phyloP scores from a whole-genome alignment of 1,140 invertebrate genomes.

The Maniola jurtina region DNA sequence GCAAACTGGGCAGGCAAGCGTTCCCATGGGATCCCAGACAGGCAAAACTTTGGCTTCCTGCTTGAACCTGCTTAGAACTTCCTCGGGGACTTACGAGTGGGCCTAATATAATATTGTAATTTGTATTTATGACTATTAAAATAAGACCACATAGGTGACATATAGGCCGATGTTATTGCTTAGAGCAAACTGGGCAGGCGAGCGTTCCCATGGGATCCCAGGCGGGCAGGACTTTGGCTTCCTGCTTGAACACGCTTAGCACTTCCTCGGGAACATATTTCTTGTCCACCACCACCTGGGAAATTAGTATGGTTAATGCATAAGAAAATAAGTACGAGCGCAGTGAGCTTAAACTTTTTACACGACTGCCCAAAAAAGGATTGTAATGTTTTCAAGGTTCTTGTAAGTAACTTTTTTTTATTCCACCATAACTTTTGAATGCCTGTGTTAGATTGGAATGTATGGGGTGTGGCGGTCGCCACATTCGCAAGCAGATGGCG shows the following conservation, averaged over 20 bases:
- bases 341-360: no score
- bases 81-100: slow-evolving; percentile 81
- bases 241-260: slow-evolving; percentile 86
- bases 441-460: no score
- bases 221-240: slow-evolving; percentile 89
- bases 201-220: slow-evolving; percentile 97
- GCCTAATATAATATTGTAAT: not conserved
- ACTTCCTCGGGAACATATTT: slow-evolving; percentile 88
- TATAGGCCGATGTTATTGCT: slow-evolving; percentile 32
- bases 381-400: no score
- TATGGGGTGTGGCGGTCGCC: no score
- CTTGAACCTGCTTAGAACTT: slow-evolving; percentile 87
- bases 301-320: slow-evolving; percentile 4
- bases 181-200: slow-evolving; percentile 76
- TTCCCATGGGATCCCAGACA: slow-evolving; percentile 96
- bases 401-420: no score
- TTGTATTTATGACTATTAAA: not conserved
- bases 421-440: no score
- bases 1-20: slow-evolving; percentile 81
- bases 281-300: slow-evolving; percentile 89
- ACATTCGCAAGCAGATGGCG: no score
- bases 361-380: no score
- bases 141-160: not conserved
- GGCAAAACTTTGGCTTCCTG: slow-evolving; percentile 88
- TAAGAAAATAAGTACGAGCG: not conserved